These are phyloP conservation scores for Discoglossus pictus DNA, from an alignment of 2,797 vertebrate species.

Conservation along the genomic window DNA sequence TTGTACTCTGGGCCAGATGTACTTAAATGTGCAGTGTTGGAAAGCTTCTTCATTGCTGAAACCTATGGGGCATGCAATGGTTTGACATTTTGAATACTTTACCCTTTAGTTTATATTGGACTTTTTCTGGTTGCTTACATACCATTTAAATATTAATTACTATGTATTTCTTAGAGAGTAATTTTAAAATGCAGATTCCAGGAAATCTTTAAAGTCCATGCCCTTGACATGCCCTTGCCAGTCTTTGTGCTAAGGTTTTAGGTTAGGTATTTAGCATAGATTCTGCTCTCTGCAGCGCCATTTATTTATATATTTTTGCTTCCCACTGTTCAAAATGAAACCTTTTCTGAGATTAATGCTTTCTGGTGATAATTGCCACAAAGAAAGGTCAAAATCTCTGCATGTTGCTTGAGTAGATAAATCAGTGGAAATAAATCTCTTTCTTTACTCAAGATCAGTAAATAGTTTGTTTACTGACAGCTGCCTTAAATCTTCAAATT, in stretches of 20 bases:
- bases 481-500: slow-evolving; percentile 41
- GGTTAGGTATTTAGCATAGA: slow-evolving; percentile 19
- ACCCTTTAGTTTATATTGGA: too few species aligned
- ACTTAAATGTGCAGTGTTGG: too few species aligned
- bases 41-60: too few species aligned
- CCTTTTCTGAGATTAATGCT: slow-evolving; percentile 48
- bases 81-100: too few species aligned
- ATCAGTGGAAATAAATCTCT: slow-evolving; percentile 37
- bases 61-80: too few species aligned
- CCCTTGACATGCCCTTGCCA: slow-evolving; percentile 44
- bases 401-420: slow-evolving; percentile 40
- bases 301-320: slow-evolving; percentile 34
- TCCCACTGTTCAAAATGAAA: slow-evolving; percentile 40
- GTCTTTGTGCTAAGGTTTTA: slow-evolving; percentile 9
- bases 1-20: too few species aligned
- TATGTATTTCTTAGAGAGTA: too few species aligned
- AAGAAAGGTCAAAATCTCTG: slow-evolving; percentile 43
- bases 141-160: too few species aligned
- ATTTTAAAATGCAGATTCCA: too few species aligned
- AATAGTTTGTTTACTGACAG: slow-evolving; percentile 29
- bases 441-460: slow-evolving; percentile 23
- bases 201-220: too few species aligned
- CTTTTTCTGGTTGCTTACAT: too few species aligned
- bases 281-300: slow-evolving; percentile 25
- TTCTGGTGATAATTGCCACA: slow-evolving; percentile 49